These are phyloP conservation scores for Antrozous pallidus DNA, from an alignment of 2,797 vertebrate genomes.

Conservation along the genomic window DNA sequence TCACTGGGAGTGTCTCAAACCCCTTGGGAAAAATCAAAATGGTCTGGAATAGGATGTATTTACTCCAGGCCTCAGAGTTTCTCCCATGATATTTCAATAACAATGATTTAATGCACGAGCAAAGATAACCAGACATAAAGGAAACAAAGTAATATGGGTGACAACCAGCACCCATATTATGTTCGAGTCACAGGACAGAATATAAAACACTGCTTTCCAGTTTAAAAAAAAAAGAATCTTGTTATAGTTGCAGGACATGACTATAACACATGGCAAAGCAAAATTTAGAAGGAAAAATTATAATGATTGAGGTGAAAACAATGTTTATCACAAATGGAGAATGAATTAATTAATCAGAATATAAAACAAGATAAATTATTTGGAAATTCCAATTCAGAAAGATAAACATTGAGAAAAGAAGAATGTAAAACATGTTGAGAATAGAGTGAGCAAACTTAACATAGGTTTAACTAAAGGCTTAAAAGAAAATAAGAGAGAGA, in stretches of 20 bases:
- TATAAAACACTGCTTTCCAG: neutral
- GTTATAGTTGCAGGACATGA: neutral
- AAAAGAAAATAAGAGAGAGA: neutral
- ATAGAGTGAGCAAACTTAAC: neutral
- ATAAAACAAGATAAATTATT: slow-evolving; percentile 4
- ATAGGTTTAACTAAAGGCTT: neutral
- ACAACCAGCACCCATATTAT: neutral
- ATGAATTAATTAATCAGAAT: slow-evolving; percentile 9
- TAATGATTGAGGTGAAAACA: slow-evolving; percentile 7
- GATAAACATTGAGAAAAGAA: neutral
- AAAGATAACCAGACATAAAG: slow-evolving; percentile 39
- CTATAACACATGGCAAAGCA: neutral
- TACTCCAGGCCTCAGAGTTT: neutral
- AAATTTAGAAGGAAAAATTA: slow-evolving; percentile 10
- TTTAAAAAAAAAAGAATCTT: neutral
- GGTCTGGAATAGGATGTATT: neutral
- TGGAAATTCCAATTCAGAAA: neutral
- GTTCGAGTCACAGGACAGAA: neutral
- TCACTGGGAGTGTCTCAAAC: neutral
- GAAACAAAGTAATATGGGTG: neutral
- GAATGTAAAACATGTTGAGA: neutral
- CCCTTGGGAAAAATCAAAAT: neutral
- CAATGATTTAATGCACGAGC: neutral
- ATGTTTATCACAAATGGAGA: neutral
- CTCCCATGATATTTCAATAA: neutral